These are phyloP conservation scores for Neopipo cinnamomea DNA, from an alignment of 2,113 vertebrate genomes.

Conservation along the genomic window DNA sequence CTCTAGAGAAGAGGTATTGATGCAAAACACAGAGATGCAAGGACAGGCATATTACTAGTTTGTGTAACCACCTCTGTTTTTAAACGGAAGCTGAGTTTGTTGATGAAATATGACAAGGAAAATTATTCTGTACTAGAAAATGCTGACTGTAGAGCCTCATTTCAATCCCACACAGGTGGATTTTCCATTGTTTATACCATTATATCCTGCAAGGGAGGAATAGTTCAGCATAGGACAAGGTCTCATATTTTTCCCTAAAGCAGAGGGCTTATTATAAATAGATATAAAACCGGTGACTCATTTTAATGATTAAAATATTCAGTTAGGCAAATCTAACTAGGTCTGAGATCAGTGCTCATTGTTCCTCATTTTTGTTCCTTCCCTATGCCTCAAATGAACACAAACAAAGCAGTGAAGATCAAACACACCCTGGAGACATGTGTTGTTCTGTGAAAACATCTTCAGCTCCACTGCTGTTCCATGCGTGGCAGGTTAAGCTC, in stretches of 20 bases:
- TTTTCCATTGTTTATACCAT: not conserved
- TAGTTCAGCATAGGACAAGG: not conserved
- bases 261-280: not conserved
- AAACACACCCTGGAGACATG: not conserved
- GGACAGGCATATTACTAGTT: not conserved
- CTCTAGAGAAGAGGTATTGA: not conserved
- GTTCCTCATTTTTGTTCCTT: not conserved
- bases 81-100: not conserved
- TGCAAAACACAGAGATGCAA: not conserved
- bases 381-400: not conserved
- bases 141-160: not conserved
- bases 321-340: not conserved
- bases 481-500: not conserved
- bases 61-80: not conserved
- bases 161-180: rapidly evolving
- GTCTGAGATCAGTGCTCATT: not conserved
- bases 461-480: slow-evolving; percentile 23
- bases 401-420: not conserved
- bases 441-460: not conserved
- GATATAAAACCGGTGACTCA: not conserved
- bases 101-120: not conserved
- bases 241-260: not conserved
- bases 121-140: not conserved
- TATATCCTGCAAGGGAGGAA: not conserved
- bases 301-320: not conserved